Percentiles rank a stretch among this genome's conserved stretches.
Evolutionary conservation across 2,888 invertebrate genomes (phyloP).

Genomic region (Galerucella nymphaeae): DNA sequence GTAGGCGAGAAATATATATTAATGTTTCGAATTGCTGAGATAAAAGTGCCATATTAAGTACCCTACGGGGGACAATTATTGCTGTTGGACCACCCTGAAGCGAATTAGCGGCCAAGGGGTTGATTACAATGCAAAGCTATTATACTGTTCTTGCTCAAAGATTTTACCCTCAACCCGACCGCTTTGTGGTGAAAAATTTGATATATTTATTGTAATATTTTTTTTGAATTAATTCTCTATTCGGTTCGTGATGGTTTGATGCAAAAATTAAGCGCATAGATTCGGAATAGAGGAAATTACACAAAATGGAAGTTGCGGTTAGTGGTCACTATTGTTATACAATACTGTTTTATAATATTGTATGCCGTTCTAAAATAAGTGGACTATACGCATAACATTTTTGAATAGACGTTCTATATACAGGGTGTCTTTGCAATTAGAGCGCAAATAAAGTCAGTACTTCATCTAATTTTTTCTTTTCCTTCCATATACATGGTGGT

Average conservation of each 20-base stretch:
- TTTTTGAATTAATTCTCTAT: constrained; percentile 15
- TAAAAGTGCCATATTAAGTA: constrained; percentile 31
- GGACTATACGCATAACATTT: background rate
- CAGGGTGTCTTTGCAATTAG: too few species aligned
- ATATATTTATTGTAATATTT: constrained; percentile 11
- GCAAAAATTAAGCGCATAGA: constrained; percentile 13
- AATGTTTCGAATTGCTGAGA: constrained; percentile 50
- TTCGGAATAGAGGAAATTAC: background rate
- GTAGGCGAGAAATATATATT: constrained; percentile 45
- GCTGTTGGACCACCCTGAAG: constrained; percentile 33
- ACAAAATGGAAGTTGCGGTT: constrained; percentile 12
- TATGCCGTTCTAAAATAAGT: background rate
- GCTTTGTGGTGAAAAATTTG: constrained; percentile 18
- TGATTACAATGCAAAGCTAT: constrained; percentile 29
- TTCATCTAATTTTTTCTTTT: too few species aligned
- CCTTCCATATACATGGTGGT: too few species aligned
- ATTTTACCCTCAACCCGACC: constrained; percentile 19
- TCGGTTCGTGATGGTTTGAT: constrained; percentile 11
- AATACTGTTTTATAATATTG: background rate
- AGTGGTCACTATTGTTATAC: constrained; percentile 1
- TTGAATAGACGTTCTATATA: background rate
- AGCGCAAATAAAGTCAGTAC: too few species aligned
- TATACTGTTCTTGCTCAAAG: constrained; percentile 22
- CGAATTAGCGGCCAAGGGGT: constrained; percentile 34
- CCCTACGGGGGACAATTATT: constrained; percentile 37